Conservation (phyloP, 2,797 vertebrate species). For the Siniperca scherzeri region DNA sequence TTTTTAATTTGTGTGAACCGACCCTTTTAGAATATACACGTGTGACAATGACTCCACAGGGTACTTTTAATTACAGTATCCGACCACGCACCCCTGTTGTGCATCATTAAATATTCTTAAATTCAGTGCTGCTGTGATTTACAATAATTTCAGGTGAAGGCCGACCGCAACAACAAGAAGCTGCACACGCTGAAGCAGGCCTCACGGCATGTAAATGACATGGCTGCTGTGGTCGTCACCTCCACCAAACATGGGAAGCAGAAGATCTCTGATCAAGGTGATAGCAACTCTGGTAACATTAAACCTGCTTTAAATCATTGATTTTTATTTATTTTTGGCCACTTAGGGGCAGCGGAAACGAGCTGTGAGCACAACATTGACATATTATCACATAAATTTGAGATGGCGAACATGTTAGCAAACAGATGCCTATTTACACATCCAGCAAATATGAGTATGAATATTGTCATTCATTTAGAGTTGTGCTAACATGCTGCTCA, state of each 20-base stretch:
- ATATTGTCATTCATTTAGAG: neutral
- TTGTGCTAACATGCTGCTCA: too few relatives aligned
- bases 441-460: neutral
- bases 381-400: too few relatives aligned
- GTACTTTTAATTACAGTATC: neutral
- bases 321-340: too few relatives aligned
- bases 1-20: too few relatives aligned
- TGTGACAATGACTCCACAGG: neutral
- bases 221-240: slow-evolving; percentile 92
- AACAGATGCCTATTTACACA: too few relatives aligned
- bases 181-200: slow-evolving; percentile 91
- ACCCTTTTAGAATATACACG: too few relatives aligned
- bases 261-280: slow-evolving; percentile 92
- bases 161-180: slow-evolving; percentile 92
- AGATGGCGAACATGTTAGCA: too few relatives aligned
- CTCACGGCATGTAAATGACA: slow-evolving; percentile 93
- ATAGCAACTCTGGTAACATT: slow-evolving; percentile 1
- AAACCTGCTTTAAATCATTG: too few relatives aligned
- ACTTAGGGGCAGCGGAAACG: too few relatives aligned
- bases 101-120: neutral
- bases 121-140: neutral
- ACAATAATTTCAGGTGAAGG: slow-evolving; percentile 89
- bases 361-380: neutral
- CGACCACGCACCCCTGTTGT: too few relatives aligned
- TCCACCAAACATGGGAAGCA: slow-evolving; percentile 93